These are phyloP conservation scores for Turdus rufiventris DNA, from an alignment of 2,113 vertebrate species.

Conservation along the genomic window DNA sequence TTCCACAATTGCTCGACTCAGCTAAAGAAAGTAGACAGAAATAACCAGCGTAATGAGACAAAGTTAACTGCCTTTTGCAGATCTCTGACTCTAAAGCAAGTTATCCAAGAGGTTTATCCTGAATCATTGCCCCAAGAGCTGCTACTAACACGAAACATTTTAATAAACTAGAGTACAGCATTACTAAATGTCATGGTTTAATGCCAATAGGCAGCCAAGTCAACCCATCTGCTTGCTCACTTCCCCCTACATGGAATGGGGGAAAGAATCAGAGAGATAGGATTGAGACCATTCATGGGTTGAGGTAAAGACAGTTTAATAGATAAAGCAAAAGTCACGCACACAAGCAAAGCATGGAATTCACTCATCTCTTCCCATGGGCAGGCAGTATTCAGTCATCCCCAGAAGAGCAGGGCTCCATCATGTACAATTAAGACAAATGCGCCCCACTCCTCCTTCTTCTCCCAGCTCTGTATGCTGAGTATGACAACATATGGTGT, in stretches of 20 bases:
- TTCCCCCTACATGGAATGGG: background rate
- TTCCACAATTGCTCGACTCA: background rate
- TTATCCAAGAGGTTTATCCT: background rate
- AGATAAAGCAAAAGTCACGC: background rate
- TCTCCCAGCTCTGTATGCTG: background rate
- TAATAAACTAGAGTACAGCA: background rate
- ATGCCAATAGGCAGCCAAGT: background rate
- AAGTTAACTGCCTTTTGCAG: background rate
- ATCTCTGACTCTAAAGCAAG: background rate
- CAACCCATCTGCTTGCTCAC: background rate
- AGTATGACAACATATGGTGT: accelerated
- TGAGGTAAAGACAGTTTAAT: background rate
- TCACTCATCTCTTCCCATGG: accelerated
- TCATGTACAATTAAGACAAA: accelerated
- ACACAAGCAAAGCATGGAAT: background rate
- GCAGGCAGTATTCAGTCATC: background rate
- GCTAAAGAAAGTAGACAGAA: background rate
- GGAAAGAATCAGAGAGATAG: background rate
- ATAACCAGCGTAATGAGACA: background rate
- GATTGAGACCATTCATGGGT: background rate
- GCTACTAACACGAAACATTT: background rate
- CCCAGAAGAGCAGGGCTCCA: background rate
- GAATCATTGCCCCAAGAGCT: background rate
- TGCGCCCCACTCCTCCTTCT: accelerated
- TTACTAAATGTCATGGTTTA: background rate